phyloP scores from a whole-genome alignment of 2,797 vertebrate genomes.

The Sebastes umbrosus region DNA sequence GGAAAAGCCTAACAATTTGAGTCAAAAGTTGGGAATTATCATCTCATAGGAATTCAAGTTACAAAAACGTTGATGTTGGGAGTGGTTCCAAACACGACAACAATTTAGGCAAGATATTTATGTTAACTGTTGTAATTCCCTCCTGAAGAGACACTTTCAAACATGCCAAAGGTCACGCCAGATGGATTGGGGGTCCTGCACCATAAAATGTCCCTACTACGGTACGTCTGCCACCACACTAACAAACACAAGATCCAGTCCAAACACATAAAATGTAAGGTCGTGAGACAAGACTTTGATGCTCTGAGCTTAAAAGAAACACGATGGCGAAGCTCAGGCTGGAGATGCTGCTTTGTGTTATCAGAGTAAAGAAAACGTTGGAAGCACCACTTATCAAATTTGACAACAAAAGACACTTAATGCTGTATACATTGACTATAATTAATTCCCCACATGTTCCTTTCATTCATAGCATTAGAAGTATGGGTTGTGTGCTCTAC shows the following conservation, averaged over 20 bases:
- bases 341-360: not conserved
- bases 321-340: not conserved
- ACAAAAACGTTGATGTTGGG: not conserved
- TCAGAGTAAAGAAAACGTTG: not conserved
- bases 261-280: not conserved
- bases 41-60: not conserved
- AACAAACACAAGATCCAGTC: not conserved
- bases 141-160: constrained; percentile 10
- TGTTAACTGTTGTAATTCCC: constrained; percentile 1
- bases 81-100: not conserved
- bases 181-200: not conserved
- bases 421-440: not conserved
- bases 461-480: not conserved
- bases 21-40: not conserved
- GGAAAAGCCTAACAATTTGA: not conserved
- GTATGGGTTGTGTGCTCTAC: not conserved
- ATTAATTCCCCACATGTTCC: not conserved
- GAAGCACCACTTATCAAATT: not conserved
- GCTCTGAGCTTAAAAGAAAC: not conserved
- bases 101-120: constrained; percentile 4
- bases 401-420: not conserved
- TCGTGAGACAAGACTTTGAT: not conserved
- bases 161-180: not conserved
- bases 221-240: not conserved
- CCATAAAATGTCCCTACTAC: not conserved